phyloP scores from a whole-genome alignment of 2,113 vertebrate species.

The Tachuris rubrigastra region DNA sequence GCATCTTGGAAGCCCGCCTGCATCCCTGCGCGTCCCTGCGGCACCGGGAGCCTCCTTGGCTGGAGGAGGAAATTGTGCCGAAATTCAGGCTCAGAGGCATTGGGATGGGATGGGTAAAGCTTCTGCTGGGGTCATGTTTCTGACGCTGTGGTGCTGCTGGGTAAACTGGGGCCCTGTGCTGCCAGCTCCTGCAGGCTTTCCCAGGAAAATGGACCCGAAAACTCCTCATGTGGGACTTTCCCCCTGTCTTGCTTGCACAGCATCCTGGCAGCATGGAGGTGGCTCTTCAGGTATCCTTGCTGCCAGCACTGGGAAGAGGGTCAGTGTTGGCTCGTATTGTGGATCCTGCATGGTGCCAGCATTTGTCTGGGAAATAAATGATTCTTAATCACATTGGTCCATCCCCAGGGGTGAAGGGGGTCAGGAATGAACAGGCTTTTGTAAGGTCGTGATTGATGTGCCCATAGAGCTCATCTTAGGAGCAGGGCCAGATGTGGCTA shows the following conservation, averaged over 20 bases:
- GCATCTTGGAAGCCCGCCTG: background rate
- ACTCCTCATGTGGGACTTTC: background rate
- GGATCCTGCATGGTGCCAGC: background rate
- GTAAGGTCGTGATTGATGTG: background rate
- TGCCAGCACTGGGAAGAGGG: background rate
- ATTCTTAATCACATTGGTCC: background rate
- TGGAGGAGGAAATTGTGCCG: background rate
- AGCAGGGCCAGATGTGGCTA: background rate
- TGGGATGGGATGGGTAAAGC: background rate
- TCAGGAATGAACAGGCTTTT: background rate
- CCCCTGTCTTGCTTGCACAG: background rate
- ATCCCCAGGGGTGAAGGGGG: background rate
- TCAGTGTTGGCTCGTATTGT: background rate
- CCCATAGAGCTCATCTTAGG: background rate
- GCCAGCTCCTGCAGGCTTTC: background rate
- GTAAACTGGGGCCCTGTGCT: background rate
- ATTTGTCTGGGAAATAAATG: background rate
- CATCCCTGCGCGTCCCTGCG: background rate
- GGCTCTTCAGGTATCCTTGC: background rate
- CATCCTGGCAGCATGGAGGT: background rate
- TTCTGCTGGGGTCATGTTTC: background rate
- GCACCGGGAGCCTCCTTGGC: fast-evolving
- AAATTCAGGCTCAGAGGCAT: background rate
- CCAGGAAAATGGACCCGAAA: background rate
- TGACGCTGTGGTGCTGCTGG: background rate